A percentile compares a stretch with the other conserved stretches of the same genome.
Evolutionary conservation across 2,797 vertebrate genomes (phyloP).

Genomic region (Pyrocephalus nanus): DNA sequence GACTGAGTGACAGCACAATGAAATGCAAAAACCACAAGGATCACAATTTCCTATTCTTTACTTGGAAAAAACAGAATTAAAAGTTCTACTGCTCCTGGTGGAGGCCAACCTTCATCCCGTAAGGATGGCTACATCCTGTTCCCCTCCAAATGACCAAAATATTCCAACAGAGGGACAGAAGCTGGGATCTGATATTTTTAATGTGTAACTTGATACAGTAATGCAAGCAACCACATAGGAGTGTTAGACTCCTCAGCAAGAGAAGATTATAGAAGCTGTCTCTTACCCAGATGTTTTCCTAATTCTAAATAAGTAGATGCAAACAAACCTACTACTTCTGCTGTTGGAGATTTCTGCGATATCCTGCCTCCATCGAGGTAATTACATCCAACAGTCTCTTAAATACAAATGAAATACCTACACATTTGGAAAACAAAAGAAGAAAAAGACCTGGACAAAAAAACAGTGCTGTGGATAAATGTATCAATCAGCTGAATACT

Average conservation of each 20-base stretch:
- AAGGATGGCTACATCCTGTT: neutral
- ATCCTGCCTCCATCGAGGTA: neutral
- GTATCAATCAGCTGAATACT: neutral
- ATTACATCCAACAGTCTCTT: neutral
- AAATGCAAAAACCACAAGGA: neutral
- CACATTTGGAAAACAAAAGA: neutral
- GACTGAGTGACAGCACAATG: neutral
- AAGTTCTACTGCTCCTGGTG: neutral
- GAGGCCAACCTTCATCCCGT: neutral
- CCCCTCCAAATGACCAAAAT: neutral
- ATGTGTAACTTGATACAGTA: neutral
- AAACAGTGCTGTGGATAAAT: neutral
- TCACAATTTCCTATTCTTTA: neutral
- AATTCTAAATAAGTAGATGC: neutral
- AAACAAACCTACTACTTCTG: neutral
- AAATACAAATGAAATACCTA: neutral
- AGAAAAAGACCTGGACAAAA: neutral
- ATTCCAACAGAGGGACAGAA: neutral
- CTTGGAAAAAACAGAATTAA: neutral
- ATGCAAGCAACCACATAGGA: neutral
- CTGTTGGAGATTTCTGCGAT: neutral
- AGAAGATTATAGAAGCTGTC: neutral
- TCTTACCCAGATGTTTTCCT: neutral
- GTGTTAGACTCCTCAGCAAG: neutral
- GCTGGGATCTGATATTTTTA: neutral